Evolutionary conservation across 2,888 invertebrate genomes (phyloP).

Genomic region (Rapana venosa): DNA sequence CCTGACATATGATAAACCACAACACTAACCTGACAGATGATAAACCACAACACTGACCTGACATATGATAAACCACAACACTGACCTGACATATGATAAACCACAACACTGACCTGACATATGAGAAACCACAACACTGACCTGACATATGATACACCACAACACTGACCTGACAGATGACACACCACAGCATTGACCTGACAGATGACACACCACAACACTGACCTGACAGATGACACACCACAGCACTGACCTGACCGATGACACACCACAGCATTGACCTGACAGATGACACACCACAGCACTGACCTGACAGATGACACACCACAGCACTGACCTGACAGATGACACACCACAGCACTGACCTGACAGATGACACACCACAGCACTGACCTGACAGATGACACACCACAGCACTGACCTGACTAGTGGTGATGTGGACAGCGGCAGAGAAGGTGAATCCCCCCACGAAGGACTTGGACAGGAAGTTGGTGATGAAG

Average conservation of each 20-base stretch:
- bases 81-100: neutral
- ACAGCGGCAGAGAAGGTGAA: constrained; percentile 67
- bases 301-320: neutral
- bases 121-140: neutral
- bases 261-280: neutral
- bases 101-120: neutral
- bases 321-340: neutral
- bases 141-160: neutral
- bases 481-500: constrained; percentile 63
- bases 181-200: neutral
- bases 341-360: neutral
- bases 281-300: neutral
- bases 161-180: neutral
- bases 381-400: neutral
- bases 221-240: neutral
- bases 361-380: neutral
- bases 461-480: constrained; percentile 66
- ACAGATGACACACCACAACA: neutral
- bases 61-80: neutral
- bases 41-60: neutral
- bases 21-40: neutral
- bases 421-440: constrained; percentile 65
- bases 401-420: neutral
- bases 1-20: neutral
- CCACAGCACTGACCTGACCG: neutral